Base-by-base conservation (phyloP, 2,797 vertebrate genomes). In the Cynodonichthys magdalenae region DNA sequence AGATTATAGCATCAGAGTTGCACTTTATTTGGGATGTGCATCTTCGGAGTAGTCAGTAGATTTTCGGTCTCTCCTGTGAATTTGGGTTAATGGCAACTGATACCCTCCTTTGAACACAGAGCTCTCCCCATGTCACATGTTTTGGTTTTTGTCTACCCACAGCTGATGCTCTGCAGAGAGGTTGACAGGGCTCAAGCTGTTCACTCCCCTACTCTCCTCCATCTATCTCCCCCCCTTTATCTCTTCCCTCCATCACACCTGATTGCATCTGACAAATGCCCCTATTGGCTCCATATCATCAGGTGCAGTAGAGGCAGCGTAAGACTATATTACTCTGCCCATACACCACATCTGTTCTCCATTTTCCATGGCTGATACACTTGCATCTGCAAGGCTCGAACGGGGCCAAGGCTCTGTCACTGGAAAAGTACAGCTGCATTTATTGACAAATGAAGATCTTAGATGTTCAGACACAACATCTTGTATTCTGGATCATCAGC, bases 241-340 rank as follows among this genome's bases (percentile, higher is more conserved):
- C 77, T 83, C 82, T 87, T 75, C 66, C 74, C 77, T 81, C 82
- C 81, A 92, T 93, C 89, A 91, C 91, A 92, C 90, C 90, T 92
- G 90, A 92, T 92, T 92, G 88, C 91, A 82, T 92, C 90, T 90
- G 90, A 93, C 91, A 93, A 92, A 92, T 90, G 88, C 89, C 87
- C 81, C 90, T 87, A 89, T 91, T 85, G 91, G 90, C 89, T 92
- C 87, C 82, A 89, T 91, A 90, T 92, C 89, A 91, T 91, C 82
- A 84, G 86, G 82, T 90, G 87, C 86, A 72, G 82, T 58, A 77
- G 83, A 89, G 89, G 84, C 85, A 87, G 81, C 86, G 85, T 84
- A 92, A 87, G 84, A 90, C 90, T 92, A 89, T 90, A 92, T 91
- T 89, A 84, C 89, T 82, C 77, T 82, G 74, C 79, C 85, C 87